These are phyloP conservation scores for Odocoileus virginianus DNA, from an alignment of 2,113 vertebrate genomes.

Conservation along the genomic window DNA sequence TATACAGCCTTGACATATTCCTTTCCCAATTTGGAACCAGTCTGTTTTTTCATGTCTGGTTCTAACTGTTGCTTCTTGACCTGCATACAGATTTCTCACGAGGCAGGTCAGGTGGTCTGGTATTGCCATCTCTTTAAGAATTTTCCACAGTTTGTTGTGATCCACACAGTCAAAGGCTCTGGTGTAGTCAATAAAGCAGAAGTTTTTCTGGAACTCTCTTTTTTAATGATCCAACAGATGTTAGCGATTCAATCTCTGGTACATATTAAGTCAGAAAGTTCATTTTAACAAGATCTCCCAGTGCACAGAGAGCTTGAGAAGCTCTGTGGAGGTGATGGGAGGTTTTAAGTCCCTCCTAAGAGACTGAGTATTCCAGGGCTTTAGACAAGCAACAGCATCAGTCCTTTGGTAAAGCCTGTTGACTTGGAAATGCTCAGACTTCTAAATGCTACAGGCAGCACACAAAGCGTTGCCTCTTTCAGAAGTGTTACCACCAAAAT, in stretches of 20 bases:
- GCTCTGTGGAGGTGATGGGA: background rate
- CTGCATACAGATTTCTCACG: background rate
- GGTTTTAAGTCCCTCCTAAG: constrained; percentile 3
- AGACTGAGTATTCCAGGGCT: background rate
- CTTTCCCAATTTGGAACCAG: background rate
- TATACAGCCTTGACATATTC: background rate
- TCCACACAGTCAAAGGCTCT: background rate
- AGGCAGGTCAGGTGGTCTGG: background rate
- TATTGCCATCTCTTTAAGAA: background rate
- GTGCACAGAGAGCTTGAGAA: background rate
- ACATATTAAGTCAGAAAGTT: background rate
- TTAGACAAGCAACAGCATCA: background rate
- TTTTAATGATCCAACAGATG: background rate
- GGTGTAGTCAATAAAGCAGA: background rate
- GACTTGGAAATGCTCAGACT: background rate
- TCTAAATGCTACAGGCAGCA: background rate
- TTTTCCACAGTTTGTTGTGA: background rate
- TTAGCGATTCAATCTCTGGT: background rate
- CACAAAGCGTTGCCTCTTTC: background rate
- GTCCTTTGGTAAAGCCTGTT: background rate
- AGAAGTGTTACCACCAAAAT: background rate
- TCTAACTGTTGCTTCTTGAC: background rate
- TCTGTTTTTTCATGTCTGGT: background rate
- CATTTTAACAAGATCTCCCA: background rate
- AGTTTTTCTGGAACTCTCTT: background rate